These are phyloP conservation scores for Calcarius lapponicus DNA, from an alignment of 2,797 vertebrate species.

Conservation along the genomic window DNA sequence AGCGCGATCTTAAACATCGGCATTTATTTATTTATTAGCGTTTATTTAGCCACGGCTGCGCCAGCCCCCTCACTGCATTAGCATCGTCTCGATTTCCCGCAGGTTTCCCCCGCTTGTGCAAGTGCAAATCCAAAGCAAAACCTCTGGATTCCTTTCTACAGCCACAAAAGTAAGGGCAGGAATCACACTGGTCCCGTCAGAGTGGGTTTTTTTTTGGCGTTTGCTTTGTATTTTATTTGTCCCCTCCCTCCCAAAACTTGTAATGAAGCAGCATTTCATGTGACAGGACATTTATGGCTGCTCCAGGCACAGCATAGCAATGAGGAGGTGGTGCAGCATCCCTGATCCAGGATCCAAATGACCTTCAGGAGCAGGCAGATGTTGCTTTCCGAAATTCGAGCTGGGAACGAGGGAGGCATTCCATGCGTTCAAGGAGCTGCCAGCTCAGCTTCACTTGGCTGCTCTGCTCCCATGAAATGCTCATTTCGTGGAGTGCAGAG, in stretches of 20 bases:
- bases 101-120: not conserved
- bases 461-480: not conserved
- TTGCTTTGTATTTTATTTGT: not conserved
- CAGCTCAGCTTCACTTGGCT: not conserved
- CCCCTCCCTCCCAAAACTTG: not conserved
- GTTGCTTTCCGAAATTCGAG: not conserved
- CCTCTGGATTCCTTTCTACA: not conserved
- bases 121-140: slow-evolving; percentile 4
- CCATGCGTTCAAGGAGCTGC: not conserved
- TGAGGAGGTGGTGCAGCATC: not conserved
- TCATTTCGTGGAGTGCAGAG: not conserved
- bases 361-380: slow-evolving; percentile 36
- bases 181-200: not conserved
- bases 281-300: not conserved
- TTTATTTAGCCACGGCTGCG: not conserved
- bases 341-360: not conserved
- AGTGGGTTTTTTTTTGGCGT: not conserved
- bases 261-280: not conserved
- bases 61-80: slow-evolving; percentile 52
- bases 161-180: not conserved
- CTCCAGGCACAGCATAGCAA: not conserved
- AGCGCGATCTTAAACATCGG: not conserved
- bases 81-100: slow-evolving; percentile 35
- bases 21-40: slow-evolving; percentile 45
- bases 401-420: not conserved